Evolutionary conservation across 2,797 vertebrate species (phyloP), one percentile per base, ranked within the genome.

Genomic region (Premnoplex brunnescens): DNA sequence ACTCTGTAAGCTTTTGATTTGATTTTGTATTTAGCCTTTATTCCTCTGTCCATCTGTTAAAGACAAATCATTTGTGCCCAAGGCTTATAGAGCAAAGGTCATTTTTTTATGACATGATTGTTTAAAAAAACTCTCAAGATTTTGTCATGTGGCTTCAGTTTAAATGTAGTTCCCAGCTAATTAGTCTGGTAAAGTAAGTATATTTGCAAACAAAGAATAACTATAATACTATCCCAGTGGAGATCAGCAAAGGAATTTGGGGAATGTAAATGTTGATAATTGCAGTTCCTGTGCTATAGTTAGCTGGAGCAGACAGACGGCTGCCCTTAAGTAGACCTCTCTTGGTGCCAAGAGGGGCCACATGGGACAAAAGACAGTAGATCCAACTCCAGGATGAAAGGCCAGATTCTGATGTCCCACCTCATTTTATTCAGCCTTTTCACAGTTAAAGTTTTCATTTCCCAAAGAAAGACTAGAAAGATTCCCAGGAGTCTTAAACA

Each of bases 201-300:
- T 96, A 96, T 97, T 97, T 97, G 94, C 87, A 97, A 97, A 97
- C 93, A 96, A 96, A 97, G 96, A 95, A 92, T 95, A 95, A 91
- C 88, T 94, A 85, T 95, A 93, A 93, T 91, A 85, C 55, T 95
- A 93, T 97, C 80, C 93, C 55, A 36, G 93, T 49, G 85, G 76
- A 96, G 83, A 95, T 94, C 90, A 93, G 90, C 72, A 88, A 79
- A 97, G 92, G 88, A 91, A 96, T 89, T 39, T 66, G 71, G 41
- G 88, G 83, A 93, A 97, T 93, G 96, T 91, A 92, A 90, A 93
- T 93, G 91, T 85, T 96, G 88, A 76, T 83, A 55, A 78, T 66
- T 86, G 67, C 68, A 86, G 71, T 90, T 95, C 80, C 92, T 92
- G 86, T 9, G 16, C 88, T 96, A 73, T 79, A 76, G 84, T 82